phyloP scores from a whole-genome alignment of 1,140 invertebrate species.

The Lithobius niger region DNA sequence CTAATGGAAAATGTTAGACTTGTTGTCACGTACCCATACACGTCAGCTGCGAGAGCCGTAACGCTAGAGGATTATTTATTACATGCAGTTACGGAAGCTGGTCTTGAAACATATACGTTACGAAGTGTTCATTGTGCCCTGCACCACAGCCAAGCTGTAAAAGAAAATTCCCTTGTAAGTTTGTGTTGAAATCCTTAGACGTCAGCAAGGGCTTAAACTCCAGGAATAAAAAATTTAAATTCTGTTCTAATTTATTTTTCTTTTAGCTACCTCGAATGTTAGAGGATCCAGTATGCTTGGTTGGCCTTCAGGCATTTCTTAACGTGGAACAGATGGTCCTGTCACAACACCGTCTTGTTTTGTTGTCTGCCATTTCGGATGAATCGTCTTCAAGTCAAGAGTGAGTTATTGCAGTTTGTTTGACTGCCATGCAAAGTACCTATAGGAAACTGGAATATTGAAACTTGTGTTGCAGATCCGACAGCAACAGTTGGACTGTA shows the following conservation, averaged over 20 bases:
- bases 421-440: too few relatives aligned
- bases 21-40: slow-evolving; percentile 46
- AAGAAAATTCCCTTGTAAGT: too few relatives aligned
- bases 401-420: slow-evolving; percentile 20
- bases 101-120: slow-evolving; percentile 62
- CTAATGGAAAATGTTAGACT: slow-evolving; percentile 26
- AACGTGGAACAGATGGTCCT: slow-evolving; percentile 50
- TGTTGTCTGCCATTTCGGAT: slow-evolving; percentile 45
- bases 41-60: slow-evolving; percentile 49
- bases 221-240: slow-evolving; percentile 18
- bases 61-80: slow-evolving; percentile 51
- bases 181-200: slow-evolving; percentile 15
- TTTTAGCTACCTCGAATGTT: slow-evolving; percentile 42
- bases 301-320: slow-evolving; percentile 55
- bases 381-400: slow-evolving; percentile 32
- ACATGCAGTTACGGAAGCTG: slow-evolving; percentile 58
- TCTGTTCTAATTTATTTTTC: slow-evolving; percentile 11
- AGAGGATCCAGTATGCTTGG: slow-evolving; percentile 50
- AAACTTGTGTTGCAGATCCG: slow-evolving; percentile 18
- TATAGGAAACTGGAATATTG: too few relatives aligned
- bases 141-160: too few relatives aligned
- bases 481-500: slow-evolving; percentile 16
- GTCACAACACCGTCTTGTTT: slow-evolving; percentile 44
- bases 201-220: background rate
- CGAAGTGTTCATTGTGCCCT: slow-evolving; percentile 39